phyloP scores from a whole-genome alignment of 2,888 invertebrate genomes.

The Acleris holmiana region DNA sequence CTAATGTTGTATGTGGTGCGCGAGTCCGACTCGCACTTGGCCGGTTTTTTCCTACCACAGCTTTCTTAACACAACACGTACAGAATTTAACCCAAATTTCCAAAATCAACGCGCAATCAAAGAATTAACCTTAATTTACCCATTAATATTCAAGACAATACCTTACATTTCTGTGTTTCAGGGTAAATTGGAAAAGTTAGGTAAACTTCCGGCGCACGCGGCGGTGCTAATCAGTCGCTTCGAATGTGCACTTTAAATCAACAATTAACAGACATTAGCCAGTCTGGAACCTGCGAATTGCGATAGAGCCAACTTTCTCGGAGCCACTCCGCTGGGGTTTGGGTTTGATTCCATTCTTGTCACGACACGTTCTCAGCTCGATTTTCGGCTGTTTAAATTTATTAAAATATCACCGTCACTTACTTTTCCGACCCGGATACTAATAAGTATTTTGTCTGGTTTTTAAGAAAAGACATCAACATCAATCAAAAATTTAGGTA shows the following conservation, averaged over 20 bases:
- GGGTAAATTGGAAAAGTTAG: conserved; percentile 76
- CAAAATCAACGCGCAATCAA: conserved; percentile 15
- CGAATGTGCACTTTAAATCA: conserved; percentile 60
- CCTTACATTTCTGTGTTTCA: conserved; percentile 24
- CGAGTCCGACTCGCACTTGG: too few relatives aligned
- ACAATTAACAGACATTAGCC: conserved; percentile 65
- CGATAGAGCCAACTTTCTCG: conserved; percentile 63
- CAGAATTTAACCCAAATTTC: conserved; percentile 29
- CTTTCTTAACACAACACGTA: too few relatives aligned
- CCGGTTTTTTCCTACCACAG: too few relatives aligned
- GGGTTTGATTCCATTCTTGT: conserved; percentile 50
- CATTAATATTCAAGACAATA: conserved; percentile 34
- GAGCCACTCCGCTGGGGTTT: conserved; percentile 52
- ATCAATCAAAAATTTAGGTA: too few relatives aligned
- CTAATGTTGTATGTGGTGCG: too few relatives aligned
- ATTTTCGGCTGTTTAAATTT: too few relatives aligned
- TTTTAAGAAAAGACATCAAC: too few relatives aligned
- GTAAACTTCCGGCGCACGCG: conserved; percentile 58
- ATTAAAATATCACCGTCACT: too few relatives aligned
- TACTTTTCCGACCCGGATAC: too few relatives aligned
- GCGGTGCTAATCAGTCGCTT: conserved; percentile 70
- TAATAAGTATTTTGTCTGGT: too few relatives aligned
- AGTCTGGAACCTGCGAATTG: conserved; percentile 63
- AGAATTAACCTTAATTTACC: conserved; percentile 6
- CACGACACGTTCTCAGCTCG: neutral